phyloP scores from a whole-genome alignment of 2,888 invertebrate species.

The Melieria omissa region DNA sequence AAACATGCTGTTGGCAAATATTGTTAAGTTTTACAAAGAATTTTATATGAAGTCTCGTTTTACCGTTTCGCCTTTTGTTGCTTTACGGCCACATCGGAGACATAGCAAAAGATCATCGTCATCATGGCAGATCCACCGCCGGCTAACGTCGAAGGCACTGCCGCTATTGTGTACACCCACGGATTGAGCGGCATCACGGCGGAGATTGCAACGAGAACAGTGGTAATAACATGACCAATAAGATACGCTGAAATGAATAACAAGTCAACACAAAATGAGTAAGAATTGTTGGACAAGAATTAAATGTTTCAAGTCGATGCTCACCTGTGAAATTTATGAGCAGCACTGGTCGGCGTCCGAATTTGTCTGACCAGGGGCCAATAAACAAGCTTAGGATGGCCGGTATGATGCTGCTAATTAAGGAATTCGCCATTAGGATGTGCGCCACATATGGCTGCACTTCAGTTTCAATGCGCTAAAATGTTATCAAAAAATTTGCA shows the following conservation, averaged over 20 bases:
- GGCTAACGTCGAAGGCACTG: conserved; percentile 70
- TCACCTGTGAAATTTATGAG: conserved; percentile 72
- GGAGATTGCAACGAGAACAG: conserved; percentile 51
- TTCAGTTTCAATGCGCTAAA: conserved; percentile 66
- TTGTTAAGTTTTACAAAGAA: not conserved
- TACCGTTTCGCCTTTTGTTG: conserved; percentile 64
- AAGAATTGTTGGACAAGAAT: not conserved
- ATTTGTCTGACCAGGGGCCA: conserved; percentile 84
- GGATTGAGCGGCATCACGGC: conserved; percentile 53
- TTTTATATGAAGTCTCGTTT: not conserved
- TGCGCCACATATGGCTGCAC: conserved; percentile 76
- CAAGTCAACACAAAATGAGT: too few species aligned
- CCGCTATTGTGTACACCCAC: conserved; percentile 68
- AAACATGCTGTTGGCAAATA: conserved; percentile 70
- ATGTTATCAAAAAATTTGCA: conserved; percentile 11
- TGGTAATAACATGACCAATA: conserved; percentile 47
- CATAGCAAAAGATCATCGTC: conserved; percentile 73
- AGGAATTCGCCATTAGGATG: conserved; percentile 72
- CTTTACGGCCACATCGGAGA: conserved; percentile 74
- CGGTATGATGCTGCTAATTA: conserved; percentile 75
- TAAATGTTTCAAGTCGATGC: not conserved
- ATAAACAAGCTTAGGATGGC: conserved; percentile 76
- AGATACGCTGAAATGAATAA: conserved; percentile 53
- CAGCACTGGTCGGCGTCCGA: conserved; percentile 79
- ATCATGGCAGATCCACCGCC: conserved; percentile 74